A percentile compares a stretch with the other conserved stretches of the same genome.
Evolutionary conservation across 2,797 vertebrate genomes (phyloP).

Genomic region (Lagorchestes hirsutus): DNA sequence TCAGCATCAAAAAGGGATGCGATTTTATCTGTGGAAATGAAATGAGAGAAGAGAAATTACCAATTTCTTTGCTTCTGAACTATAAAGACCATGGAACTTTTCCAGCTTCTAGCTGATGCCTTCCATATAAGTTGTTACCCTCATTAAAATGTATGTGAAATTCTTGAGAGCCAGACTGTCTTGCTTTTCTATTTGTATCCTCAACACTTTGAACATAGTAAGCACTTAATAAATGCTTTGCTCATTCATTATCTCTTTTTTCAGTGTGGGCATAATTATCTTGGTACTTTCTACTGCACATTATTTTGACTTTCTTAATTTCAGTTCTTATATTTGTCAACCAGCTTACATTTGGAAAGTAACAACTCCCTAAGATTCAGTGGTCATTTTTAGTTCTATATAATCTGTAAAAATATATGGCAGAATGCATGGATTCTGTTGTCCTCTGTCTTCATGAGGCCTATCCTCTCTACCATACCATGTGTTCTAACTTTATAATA

Average conservation of each 20-base stretch:
- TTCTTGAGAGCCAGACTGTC: not conserved
- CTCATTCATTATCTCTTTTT: not conserved
- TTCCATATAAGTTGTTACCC: not conserved
- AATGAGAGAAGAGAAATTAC: not conserved
- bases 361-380: not conserved
- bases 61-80: not conserved
- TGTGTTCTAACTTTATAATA: not conserved
- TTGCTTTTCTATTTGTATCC: not conserved
- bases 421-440: not conserved
- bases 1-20: not conserved
- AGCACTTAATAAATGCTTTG: not conserved
- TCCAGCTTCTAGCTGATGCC: not conserved
- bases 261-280: not conserved
- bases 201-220: not conserved
- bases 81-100: not conserved
- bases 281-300: not conserved
- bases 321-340: not conserved
- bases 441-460: not conserved
- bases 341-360: not conserved
- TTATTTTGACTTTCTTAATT: not conserved
- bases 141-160: not conserved
- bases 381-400: not conserved
- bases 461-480: not conserved
- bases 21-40: not conserved
- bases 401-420: not conserved